These are phyloP conservation scores for Pharmacophagus antenor DNA, from an alignment of 2,888 invertebrate genomes.

Conservation along the genomic window DNA sequence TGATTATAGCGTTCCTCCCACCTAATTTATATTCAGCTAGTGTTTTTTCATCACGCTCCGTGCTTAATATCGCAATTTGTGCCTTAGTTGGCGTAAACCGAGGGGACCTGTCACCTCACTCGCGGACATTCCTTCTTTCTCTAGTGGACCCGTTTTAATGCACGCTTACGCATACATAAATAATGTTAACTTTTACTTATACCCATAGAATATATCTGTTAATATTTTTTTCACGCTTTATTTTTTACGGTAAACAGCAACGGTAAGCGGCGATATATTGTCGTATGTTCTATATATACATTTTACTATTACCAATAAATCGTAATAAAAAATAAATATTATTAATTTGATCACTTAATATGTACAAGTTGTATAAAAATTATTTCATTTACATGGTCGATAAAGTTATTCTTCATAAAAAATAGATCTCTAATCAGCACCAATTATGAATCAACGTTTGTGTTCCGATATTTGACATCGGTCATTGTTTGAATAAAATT, in stretches of 20 bases:
- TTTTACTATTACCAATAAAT: no score
- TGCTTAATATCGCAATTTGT: constrained; percentile 81
- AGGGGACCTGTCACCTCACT: constrained; percentile 74
- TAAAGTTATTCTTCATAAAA: no score
- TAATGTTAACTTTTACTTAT: constrained; percentile 57
- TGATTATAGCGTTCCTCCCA: constrained; percentile 78
- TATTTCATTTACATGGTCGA: no score
- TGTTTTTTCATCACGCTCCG: constrained; percentile 81
- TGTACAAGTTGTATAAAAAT: background rate
- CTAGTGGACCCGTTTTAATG: constrained; percentile 64
- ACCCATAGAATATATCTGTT: constrained; percentile 41
- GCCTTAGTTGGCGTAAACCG: constrained; percentile 77
- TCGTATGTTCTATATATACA: no score
- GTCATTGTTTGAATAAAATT: constrained; percentile 46
- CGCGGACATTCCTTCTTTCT: constrained; percentile 62
- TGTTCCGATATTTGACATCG: constrained; percentile 20
- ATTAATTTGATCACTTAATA: background rate
- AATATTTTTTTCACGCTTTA: background rate
- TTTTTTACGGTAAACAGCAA: background rate
- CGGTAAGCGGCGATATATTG: background rate
- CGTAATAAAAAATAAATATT: background rate
- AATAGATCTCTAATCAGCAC: constrained; percentile 11
- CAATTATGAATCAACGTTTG: constrained; percentile 40
- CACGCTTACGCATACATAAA: constrained; percentile 65
- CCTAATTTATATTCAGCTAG: constrained; percentile 82